Base-by-base conservation (phyloP, 2,797 vertebrate genomes). In the Pampus argenteus region DNA sequence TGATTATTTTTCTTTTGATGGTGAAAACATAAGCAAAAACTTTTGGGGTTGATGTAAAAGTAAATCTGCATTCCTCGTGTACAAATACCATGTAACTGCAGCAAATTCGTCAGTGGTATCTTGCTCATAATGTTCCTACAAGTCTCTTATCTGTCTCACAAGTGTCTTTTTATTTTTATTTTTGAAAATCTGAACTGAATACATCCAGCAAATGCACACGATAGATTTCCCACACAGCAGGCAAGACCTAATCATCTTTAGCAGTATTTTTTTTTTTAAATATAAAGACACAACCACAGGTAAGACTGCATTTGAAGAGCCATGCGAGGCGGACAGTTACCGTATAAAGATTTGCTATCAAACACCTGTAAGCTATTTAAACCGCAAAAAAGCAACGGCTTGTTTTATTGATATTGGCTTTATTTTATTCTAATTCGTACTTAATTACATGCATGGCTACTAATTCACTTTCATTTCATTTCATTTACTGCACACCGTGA, bases 331-430 rank as follows among this genome's bases (percentile, higher is more conserved):
- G 5, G 23, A 17, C 11, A 52, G 28, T 29, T 15, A 15, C 26
- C 25, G 7, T 54, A 29, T 29, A 69, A 70, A 71, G 50, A 26
- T 17, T 60, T 45, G 49, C 66, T 57, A 62, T 69, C 15, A 34
- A 71, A 68, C 73, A 77, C 67, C 80, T 80, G 58, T 45, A 13
- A 68, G 59, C 64, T 72, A 60, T 78, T 76, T 36, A 78, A n/a
- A n/a, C n/a, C n/a, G n/a, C n/a, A n/a, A n/a, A n/a, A n/a, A n/a
- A n/a, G n/a, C n/a, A n/a, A n/a, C n/a, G n/a, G n/a, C n/a, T n/a
- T n/a, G n/a, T n/a, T n/a, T n/a, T n/a, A n/a, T n/a, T n/a, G n/a
- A n/a, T n/a, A n/a, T n/a, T n/a, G n/a, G n/a, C n/a, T n/a, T 56
- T 36, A 13, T n/a, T 69, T 40, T 31, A 28, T 49, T 67, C 63